These are phyloP conservation scores for Tiliacea citrago DNA, from an alignment of 2,888 invertebrate genomes.

Conservation along the genomic window DNA sequence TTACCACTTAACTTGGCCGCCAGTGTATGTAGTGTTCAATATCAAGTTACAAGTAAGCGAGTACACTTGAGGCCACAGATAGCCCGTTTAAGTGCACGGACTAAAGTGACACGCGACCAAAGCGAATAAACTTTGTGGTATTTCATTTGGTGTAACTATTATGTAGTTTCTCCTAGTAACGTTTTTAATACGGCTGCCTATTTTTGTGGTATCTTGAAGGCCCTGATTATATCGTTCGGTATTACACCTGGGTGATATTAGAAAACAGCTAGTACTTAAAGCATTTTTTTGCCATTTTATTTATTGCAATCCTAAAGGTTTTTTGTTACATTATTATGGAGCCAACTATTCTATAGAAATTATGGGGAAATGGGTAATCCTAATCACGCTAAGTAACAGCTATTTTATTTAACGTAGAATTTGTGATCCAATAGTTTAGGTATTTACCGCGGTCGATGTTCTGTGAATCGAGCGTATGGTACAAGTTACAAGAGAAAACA, in stretches of 20 bases:
- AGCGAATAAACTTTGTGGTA: conserved; percentile 58
- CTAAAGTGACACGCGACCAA: conserved; percentile 62
- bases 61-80: conserved; percentile 64
- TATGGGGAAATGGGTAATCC: conserved; percentile 3
- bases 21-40: conserved; percentile 62
- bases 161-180: conserved; percentile 22
- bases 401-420: conserved; percentile 37
- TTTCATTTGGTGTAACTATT: conserved; percentile 54
- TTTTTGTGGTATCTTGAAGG: neutral
- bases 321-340: neutral
- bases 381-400: conserved; percentile 23
- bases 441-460: conserved; percentile 48
- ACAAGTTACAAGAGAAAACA: conserved; percentile 22
- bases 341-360: neutral
- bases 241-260: neutral
- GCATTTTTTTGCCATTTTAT: neutral
- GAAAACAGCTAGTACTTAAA: neutral
- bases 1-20: conserved; percentile 55
- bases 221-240: neutral
- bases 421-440: conserved; percentile 46
- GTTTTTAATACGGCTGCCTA: neutral
- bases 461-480: conserved; percentile 34
- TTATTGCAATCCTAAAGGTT: neutral
- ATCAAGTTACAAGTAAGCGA: conserved; percentile 66
- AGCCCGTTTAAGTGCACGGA: conserved; percentile 63